Evolutionary conservation across 2,113 vertebrate species (phyloP).

Genomic region (Xiphias gladius): DNA sequence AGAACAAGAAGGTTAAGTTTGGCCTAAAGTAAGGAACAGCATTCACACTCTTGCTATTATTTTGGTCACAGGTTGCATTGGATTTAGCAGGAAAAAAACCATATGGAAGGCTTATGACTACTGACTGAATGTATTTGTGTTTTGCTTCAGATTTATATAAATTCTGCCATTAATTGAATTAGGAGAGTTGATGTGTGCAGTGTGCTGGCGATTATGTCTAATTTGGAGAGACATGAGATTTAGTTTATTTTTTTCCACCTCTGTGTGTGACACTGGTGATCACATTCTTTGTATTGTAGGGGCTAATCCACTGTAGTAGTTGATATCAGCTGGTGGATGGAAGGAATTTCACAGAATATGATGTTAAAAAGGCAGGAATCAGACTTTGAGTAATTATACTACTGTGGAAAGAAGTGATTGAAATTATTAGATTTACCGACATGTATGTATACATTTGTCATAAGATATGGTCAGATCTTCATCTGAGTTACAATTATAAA

Average conservation of each 20-base stretch:
- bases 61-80: constrained; percentile 22
- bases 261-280: background rate
- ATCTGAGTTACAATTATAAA: background rate
- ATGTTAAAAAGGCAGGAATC: no score
- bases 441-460: background rate
- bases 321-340: no score
- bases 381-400: no score
- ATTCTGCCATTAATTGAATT: background rate
- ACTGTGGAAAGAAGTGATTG: background rate
- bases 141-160: background rate
- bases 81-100: background rate
- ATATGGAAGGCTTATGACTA: background rate
- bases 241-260: no score
- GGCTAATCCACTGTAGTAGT: background rate
- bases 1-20: constrained; percentile 99
- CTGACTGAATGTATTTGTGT: background rate
- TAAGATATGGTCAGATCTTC: background rate
- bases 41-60: constrained; percentile 19
- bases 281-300: background rate
- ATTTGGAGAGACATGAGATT: background rate
- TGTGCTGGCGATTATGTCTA: background rate
- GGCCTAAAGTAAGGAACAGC: constrained; percentile 93
- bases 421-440: background rate
- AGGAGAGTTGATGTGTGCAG: background rate
- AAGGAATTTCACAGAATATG: no score